Evolutionary conservation across 2,888 invertebrate species (phyloP), one percentile per base, ranked within the genome.

Genomic region (Lycaena phlaeas): DNA sequence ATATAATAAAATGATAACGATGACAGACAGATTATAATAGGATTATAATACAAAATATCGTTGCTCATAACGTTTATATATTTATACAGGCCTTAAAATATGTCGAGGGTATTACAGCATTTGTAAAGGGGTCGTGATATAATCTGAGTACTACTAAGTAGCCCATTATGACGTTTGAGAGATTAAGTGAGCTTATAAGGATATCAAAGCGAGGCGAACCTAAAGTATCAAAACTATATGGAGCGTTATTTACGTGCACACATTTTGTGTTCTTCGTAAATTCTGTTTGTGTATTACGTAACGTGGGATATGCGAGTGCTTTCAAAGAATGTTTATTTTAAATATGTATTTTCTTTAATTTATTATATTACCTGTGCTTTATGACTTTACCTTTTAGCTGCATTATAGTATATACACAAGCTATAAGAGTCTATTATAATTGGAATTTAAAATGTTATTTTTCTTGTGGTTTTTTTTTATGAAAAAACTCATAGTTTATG

Each of bases 121-220:
- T 31, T 18, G 31, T 31, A 31, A 27, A 27, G 28, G 14, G 28
- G 40, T 22, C 11, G 34, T 11, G 36, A 14, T 36, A 27, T 40
- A 26, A 34, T 27, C 34, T 22, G 18, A 29, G n/a, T 34, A 10
- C 15, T 36, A 26, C 25, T 27, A 37, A 37, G 34, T 36, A 28
- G 40, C 28, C 36, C 27, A 12, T 40, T 36, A 40, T 34, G 31
- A 40, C 40, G 15, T 40, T 34, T 27, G 11, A 34, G 27, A 27
- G 40, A 27, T 31, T 34, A 31, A 11, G n/a, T n/a, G 7, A 31
- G 31, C 31, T 31, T 18, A 31, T 31, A 17, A 17, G 31, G 34
- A 34, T 18, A 34, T 34, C 18, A 31, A 22, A 22, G 34, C 22
- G 11, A 34, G 9, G 22, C 12, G 22, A 34, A 34, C 34, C 22